Evolutionary conservation across 2,888 invertebrate species (phyloP).

Genomic region (Clivina fossor): DNA sequence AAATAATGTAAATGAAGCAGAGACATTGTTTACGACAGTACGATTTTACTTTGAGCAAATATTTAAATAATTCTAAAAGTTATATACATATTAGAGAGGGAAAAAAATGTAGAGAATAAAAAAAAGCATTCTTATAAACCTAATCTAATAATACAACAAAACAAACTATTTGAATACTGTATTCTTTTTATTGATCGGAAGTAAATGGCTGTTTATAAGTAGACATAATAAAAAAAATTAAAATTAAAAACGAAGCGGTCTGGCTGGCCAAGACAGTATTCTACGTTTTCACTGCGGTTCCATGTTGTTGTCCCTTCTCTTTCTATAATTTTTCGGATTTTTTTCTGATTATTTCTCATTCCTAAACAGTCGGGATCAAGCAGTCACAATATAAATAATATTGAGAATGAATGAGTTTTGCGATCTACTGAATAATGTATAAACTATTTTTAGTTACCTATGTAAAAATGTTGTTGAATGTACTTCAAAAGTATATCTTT

Average conservation of each 20-base stretch:
- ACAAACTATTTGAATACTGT: slow-evolving; percentile 33
- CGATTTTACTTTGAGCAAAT: slow-evolving; percentile 32
- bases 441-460: slow-evolving; percentile 31
- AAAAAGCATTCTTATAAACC: slow-evolving; percentile 32
- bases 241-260: slow-evolving; percentile 3
- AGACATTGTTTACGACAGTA: slow-evolving; percentile 32
- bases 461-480: slow-evolving; percentile 35
- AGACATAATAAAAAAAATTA: slow-evolving; percentile 20
- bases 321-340: slow-evolving; percentile 15
- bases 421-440: slow-evolving; percentile 31
- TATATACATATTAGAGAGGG: slow-evolving; percentile 33
- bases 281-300: slow-evolving; percentile 25
- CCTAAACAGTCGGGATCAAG: slow-evolving; percentile 30
- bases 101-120: slow-evolving; percentile 26
- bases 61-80: slow-evolving; percentile 33
- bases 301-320: slow-evolving; percentile 20
- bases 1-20: slow-evolving; percentile 18
- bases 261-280: slow-evolving; percentile 31
- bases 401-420: slow-evolving; percentile 27
- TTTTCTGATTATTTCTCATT: slow-evolving; percentile 5
- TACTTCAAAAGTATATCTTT: slow-evolving; percentile 35
- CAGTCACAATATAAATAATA: slow-evolving; percentile 33
- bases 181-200: slow-evolving; percentile 32
- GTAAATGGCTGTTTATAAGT: slow-evolving; percentile 21
- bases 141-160: slow-evolving; percentile 29